Conservation (phyloP, 2,888 invertebrate species). For the Eremobia ochroleuca region DNA sequence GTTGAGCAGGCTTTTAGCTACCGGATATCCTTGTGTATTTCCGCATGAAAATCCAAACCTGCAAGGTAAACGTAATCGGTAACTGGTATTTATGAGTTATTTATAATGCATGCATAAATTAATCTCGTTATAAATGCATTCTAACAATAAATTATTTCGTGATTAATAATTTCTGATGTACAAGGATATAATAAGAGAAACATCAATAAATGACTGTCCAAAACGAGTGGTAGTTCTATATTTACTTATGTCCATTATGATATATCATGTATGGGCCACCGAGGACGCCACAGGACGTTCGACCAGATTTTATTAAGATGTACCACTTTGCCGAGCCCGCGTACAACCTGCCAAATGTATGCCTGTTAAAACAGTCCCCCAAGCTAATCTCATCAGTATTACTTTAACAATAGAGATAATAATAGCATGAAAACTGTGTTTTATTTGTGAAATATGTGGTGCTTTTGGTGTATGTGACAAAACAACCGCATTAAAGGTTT, state of each 20-base stretch:
- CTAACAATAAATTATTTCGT: conserved; percentile 30
- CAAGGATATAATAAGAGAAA: conserved; percentile 45
- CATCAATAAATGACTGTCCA: conserved; percentile 66
- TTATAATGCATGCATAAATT: conserved; percentile 29
- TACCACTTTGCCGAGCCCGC: conserved; percentile 69
- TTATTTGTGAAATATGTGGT: conserved; percentile 51
- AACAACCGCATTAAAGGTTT: conserved; percentile 64
- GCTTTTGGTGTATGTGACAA: conserved; percentile 65
- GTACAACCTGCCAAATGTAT: conserved; percentile 67
- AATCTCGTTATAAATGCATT: conserved; percentile 5
- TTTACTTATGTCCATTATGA: conserved; percentile 77
- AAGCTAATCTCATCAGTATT: conserved; percentile 56
- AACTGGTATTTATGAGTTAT: conserved; percentile 11
- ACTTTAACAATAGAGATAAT: conserved; percentile 42
- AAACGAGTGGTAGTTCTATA: conserved; percentile 77
- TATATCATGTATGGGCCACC: conserved; percentile 79
- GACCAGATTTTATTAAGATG: conserved; percentile 79
- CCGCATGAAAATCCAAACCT: conserved; percentile 37
- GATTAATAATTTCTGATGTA: conserved; percentile 33
- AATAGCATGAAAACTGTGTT: conserved; percentile 39
- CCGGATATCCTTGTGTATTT: conserved; percentile 58
- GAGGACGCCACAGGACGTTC: conserved; percentile 70
- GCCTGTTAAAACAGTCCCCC: conserved; percentile 8
- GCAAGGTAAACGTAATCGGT: conserved; percentile 28
- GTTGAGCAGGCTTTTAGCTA: conserved; percentile 20